phyloP scores from a whole-genome alignment of 2,888 invertebrate genomes.

The Megalurothrips usitatus region DNA sequence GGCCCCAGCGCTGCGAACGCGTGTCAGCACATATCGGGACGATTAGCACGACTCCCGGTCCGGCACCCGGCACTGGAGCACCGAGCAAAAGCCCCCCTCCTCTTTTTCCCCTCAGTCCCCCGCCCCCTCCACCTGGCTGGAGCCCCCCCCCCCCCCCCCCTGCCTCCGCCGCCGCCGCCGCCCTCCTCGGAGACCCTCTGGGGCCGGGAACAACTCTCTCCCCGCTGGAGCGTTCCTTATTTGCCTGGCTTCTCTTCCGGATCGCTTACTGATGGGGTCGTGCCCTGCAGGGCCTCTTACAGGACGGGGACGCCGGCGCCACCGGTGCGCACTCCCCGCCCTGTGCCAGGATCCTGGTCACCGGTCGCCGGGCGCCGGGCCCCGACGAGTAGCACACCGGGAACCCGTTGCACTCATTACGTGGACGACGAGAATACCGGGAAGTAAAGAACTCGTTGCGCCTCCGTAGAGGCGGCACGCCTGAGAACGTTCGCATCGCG shows the following conservation, averaged over 20 bases:
- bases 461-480: too few relatives aligned
- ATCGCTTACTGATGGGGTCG: slow-evolving; percentile 5
- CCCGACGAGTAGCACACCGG: too few relatives aligned
- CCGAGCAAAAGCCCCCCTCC: background rate
- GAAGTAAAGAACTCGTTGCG: too few relatives aligned
- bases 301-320: too few relatives aligned
- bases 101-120: background rate
- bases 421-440: too few relatives aligned
- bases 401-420: too few relatives aligned
- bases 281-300: too few relatives aligned
- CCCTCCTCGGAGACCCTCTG: background rate
- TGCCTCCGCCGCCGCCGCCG: background rate
- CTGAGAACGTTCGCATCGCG: too few relatives aligned
- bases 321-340: too few relatives aligned
- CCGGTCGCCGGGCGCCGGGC: too few relatives aligned
- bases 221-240: background rate
- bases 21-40: slow-evolving; percentile 2
- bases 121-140: background rate
- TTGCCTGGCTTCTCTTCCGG: slow-evolving; percentile 6
- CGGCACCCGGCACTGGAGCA: background rate
- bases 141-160: background rate
- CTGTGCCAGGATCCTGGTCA: too few relatives aligned
- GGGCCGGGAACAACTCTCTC: background rate
- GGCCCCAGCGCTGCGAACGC: background rate
- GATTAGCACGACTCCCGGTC: background rate